Evolutionary conservation across 30 jellyfish, hydroid and myxozoan genomes (phyloP).

Genomic region (Mastigias papua): DNA sequence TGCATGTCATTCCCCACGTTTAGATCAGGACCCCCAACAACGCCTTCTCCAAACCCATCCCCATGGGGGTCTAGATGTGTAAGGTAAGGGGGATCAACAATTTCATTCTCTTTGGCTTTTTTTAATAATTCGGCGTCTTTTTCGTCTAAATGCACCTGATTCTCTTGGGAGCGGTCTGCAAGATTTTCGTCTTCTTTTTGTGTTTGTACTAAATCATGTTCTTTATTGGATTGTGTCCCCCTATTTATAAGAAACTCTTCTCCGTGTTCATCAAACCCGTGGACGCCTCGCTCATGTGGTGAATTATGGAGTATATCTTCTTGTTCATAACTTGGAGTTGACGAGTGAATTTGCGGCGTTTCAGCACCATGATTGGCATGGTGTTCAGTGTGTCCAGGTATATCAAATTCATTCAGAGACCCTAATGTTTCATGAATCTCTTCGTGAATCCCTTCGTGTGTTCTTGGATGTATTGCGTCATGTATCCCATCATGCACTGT

Average conservation of each 20-base stretch:
- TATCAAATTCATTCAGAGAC: not conserved
- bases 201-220: constrained; percentile 2
- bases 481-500: not conserved
- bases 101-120: constrained; percentile 48
- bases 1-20: constrained; percentile 32
- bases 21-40: constrained; percentile 66
- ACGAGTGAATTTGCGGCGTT: constrained; percentile 10
- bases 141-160: constrained; percentile 58
- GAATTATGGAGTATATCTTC: not conserved
- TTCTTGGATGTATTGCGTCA: not conserved
- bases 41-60: constrained; percentile 78
- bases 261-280: constrained; percentile 76
- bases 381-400: constrained; percentile 19
- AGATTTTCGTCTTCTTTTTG: constrained; percentile 29
- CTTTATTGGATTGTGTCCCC: constrained; percentile 6
- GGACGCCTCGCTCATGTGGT: constrained; percentile 31
- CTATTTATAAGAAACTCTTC: constrained; percentile 27
- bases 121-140: constrained; percentile 52
- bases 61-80: constrained; percentile 69
- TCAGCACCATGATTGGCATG: constrained; percentile 7
- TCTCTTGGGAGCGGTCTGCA: constrained; percentile 50
- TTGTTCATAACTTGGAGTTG: not conserved
- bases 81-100: constrained; percentile 62
- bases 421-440: not conserved
- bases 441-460: too few species aligned